Evolutionary conservation across 2,888 invertebrate genomes (phyloP), one percentile per base, ranked within the genome.

Genomic region (Polydrusus cervinus): DNA sequence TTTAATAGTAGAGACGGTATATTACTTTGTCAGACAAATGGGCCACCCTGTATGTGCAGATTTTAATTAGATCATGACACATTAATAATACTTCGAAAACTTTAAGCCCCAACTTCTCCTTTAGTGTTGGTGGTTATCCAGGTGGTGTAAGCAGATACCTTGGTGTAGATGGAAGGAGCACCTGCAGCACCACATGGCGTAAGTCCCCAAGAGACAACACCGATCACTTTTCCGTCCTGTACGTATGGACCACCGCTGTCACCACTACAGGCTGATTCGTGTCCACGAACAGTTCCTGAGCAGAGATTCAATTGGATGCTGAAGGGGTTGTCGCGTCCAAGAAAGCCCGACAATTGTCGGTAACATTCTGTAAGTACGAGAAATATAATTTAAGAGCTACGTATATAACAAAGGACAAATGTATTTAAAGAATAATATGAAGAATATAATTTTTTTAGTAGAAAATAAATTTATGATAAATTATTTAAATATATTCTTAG

Each of bases 151-250:
- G 84, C 83, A 5, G 88, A 87, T 0, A 89, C 89, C 79, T 89
- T 89, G 0, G 89, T 89, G 78, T 88, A 90, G 1, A 90, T 88
- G 0, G 90, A 89, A 0, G 90, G 90, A 1, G 89, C 89, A 3
- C 89, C 89, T 10, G 20, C 45, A 55, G 86, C 83, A 1, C 90
- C 90, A 80, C 90, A 90, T 0, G 90, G 90, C 0, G 85, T 84
- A 1, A 88, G 82, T 0, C 90, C 90, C 90, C 90, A 91, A 0
- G 90, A 91, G 0, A 90, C 89, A 0, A 90, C 83, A 30, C 91
- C 91, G 25, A 25, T 25, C 1, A 25, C 25, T 25, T 5, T 25
- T 25, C 25, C 25, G 25, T 25, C 25, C 25, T 25, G 1, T 25
- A 25, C 25, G 25, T 25, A 25, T 25, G 25, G 25, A 5, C 25